These are phyloP conservation scores for Aphidius colemani DNA, from an alignment of 2,888 invertebrate genomes.

Conservation along the genomic window DNA sequence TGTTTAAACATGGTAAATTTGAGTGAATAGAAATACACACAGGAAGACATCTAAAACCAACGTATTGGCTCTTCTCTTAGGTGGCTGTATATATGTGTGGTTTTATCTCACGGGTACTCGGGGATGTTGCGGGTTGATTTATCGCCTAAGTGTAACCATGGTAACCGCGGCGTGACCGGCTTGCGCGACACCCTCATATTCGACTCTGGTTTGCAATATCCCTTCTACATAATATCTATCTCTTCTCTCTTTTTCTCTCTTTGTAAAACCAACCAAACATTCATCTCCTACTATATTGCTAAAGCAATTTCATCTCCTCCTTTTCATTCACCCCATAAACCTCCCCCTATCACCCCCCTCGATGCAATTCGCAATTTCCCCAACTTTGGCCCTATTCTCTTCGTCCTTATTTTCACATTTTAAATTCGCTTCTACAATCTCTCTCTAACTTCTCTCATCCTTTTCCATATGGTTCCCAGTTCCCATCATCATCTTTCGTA, in stretches of 20 bases:
- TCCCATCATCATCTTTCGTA: background rate
- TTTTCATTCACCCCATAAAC: constrained; percentile 1
- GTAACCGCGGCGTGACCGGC: constrained; percentile 59
- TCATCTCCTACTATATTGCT: constrained; percentile 7
- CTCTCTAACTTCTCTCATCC: background rate
- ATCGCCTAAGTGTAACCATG: constrained; percentile 58
- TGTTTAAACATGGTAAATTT: background rate
- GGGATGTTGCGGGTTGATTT: constrained; percentile 59
- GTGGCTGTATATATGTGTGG: constrained; percentile 43
- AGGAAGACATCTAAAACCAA: constrained; percentile 3
- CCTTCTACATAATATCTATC: constrained; percentile 28
- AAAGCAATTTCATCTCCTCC: constrained; percentile 14
- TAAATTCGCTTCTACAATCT: background rate
- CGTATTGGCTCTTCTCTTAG: constrained; percentile 16
- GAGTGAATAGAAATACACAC: constrained; percentile 8
- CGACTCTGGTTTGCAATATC: constrained; percentile 45
- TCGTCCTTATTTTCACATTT: background rate
- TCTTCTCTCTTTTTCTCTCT: constrained; percentile 22
- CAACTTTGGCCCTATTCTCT: constrained; percentile 1
- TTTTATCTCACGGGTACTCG: constrained; percentile 55
- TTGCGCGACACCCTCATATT: constrained; percentile 60
- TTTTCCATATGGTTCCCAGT: constrained; percentile 1
- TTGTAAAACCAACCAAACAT: background rate
- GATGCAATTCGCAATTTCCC: constrained; percentile 22
- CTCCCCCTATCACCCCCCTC: constrained; percentile 9